These are phyloP conservation scores for Lucilia sericata DNA, from an alignment of 1,140 invertebrate species.

Conservation along the genomic window DNA sequence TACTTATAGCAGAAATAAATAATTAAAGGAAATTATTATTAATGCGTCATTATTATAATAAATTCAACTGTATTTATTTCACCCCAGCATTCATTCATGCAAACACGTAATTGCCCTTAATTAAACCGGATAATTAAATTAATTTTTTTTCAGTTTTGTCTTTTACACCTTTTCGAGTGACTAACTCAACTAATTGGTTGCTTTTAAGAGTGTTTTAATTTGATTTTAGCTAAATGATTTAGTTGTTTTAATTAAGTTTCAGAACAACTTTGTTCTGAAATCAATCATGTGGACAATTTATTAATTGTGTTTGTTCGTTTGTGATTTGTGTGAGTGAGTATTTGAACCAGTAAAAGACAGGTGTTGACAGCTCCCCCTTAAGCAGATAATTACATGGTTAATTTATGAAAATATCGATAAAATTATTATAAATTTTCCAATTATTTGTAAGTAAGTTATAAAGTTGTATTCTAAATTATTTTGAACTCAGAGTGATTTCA, in stretches of 20 bases:
- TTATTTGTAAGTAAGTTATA: background rate
- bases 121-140: constrained; percentile 1
- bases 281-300: background rate
- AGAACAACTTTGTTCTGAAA: background rate
- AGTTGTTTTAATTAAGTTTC: background rate
- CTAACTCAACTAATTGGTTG: background rate
- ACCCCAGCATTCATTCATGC: background rate
- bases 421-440: background rate
- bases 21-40: background rate
- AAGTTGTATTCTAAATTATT: too few relatives aligned
- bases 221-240: background rate
- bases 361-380: constrained; percentile 21
- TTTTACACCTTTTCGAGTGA: constrained; percentile 4
- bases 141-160: background rate
- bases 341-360: background rate
- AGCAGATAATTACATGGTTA: background rate
- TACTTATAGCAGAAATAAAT: background rate
- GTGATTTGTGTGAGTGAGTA: background rate
- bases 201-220: background rate
- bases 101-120: background rate
- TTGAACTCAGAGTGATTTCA: too few relatives aligned
- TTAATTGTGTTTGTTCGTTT: background rate
- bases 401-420: background rate
- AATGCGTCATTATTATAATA: background rate
- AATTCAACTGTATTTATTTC: background rate